phyloP scores from a whole-genome alignment of 2,888 invertebrate genomes.

The Phaedon cochleariae region DNA sequence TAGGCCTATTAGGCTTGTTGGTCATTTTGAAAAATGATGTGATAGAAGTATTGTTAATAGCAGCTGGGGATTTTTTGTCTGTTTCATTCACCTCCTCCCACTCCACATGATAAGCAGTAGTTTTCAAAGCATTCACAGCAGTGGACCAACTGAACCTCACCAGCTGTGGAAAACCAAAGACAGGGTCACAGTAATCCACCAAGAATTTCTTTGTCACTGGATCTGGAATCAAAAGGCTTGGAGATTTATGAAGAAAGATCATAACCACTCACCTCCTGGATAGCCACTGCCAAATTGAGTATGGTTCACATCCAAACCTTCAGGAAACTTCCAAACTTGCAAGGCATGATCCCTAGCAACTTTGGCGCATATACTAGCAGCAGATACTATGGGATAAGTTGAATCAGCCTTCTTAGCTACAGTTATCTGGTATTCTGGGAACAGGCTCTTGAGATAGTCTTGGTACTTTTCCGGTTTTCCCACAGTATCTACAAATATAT shows the following conservation, averaged over 20 bases:
- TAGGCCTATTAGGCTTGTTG: slow-evolving; percentile 25
- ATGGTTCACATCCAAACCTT: slow-evolving; percentile 70
- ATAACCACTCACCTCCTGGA: slow-evolving; percentile 66
- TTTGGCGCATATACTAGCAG: slow-evolving; percentile 98
- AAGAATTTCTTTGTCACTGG: slow-evolving; percentile 94
- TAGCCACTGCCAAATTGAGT: slow-evolving; percentile 91
- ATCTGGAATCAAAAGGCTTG: slow-evolving; percentile 68
- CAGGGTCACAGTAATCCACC: slow-evolving; percentile 78
- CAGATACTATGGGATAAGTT: slow-evolving; percentile 94
- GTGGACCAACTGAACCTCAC: slow-evolving; percentile 99
- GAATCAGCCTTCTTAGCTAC: slow-evolving; percentile 98
- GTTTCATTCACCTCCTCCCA: slow-evolving; percentile 69
- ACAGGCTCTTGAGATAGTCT: slow-evolving; percentile 80
- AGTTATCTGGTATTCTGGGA: slow-evolving; percentile 87
- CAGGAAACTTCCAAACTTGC: slow-evolving; percentile 85
- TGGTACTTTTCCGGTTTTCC: slow-evolving; percentile 94
- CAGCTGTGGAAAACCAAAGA: slow-evolving; percentile 94
- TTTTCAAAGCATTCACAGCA: slow-evolving; percentile 80
- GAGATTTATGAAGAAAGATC: slow-evolving; percentile 55
- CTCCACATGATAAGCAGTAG: slow-evolving; percentile 75
- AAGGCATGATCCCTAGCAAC: slow-evolving; percentile 86
- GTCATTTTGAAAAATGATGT: slow-evolving; percentile 60
- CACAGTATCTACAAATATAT: slow-evolving; percentile 97
- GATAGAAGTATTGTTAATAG: slow-evolving; percentile 57
- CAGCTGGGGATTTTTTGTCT: slow-evolving; percentile 43